Conservation (phyloP, 35 echinoderm and acorn worm species). For the Nesometra sesokonis region DNA sequence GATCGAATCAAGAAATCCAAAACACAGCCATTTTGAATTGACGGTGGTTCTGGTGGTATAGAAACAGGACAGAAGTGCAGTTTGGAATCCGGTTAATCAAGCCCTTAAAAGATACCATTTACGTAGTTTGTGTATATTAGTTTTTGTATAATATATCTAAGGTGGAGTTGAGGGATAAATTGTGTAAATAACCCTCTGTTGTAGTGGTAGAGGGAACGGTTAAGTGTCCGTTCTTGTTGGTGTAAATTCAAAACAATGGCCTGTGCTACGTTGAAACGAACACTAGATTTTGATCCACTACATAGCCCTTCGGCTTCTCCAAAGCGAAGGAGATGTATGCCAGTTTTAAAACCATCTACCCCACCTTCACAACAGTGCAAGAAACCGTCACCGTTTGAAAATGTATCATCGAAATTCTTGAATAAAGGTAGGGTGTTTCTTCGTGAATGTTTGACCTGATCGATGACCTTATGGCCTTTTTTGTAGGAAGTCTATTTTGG, state of each 20-base stretch:
- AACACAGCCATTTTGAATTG: background rate
- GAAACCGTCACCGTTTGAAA: slow-evolving; percentile 81
- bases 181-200: background rate
- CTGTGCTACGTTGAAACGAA: slow-evolving; percentile 98
- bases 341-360: slow-evolving; percentile 62
- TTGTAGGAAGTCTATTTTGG: background rate
- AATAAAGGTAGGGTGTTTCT: background rate
- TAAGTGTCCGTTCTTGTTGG: background rate
- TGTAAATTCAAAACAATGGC: slow-evolving; percentile 60
- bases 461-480: background rate
- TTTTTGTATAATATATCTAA: background rate
- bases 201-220: background rate
- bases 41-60: background rate
- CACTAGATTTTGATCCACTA: slow-evolving; percentile 95
- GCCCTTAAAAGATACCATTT: background rate
- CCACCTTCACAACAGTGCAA: slow-evolving; percentile 56
- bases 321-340: slow-evolving; percentile 92
- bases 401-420: background rate
- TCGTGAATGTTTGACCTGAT: background rate
- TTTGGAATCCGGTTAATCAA: background rate
- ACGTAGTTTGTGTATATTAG: background rate
- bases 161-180: background rate
- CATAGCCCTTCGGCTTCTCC: slow-evolving; percentile 90
- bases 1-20: background rate
- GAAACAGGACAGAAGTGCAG: background rate